A percentile compares a stretch with the other conserved stretches of the same genome.
These are phyloP conservation scores for Dasyornis broadbenti DNA, from an alignment of 2,113 vertebrate genomes.

Conservation along the genomic window DNA sequence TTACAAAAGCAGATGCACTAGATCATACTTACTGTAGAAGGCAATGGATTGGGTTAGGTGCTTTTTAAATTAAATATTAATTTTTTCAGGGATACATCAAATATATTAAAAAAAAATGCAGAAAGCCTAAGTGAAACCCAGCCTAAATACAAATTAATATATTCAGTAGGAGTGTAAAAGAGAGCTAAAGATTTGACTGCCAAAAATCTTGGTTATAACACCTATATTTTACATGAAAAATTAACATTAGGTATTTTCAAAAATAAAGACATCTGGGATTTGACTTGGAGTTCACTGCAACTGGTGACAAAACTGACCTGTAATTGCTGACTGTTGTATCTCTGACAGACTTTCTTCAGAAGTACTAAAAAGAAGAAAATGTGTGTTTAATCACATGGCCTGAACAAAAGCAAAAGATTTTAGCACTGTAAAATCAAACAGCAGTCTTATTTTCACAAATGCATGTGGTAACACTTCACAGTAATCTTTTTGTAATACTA, in stretches of 20 bases:
- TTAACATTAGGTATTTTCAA: background rate
- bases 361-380: background rate
- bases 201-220: background rate
- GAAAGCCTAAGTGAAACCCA: background rate
- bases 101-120: background rate
- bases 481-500: background rate
- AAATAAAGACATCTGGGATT: background rate
- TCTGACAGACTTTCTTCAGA: background rate
- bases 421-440: background rate
- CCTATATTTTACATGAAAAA: background rate
- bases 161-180: background rate
- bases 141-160: background rate
- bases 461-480: background rate
- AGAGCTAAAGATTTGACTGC: background rate
- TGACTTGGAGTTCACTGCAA: background rate
- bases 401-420: background rate
- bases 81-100: background rate
- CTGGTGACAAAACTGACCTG: background rate
- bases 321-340: background rate
- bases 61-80: conserved; percentile 3
- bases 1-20: conserved; percentile 7
- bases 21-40: background rate
- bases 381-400: background rate
- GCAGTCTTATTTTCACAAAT: background rate
- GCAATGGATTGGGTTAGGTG: background rate